Evolutionary conservation across 2,888 invertebrate genomes (phyloP).

Genomic region (Aporophyla lueneburgensis): DNA sequence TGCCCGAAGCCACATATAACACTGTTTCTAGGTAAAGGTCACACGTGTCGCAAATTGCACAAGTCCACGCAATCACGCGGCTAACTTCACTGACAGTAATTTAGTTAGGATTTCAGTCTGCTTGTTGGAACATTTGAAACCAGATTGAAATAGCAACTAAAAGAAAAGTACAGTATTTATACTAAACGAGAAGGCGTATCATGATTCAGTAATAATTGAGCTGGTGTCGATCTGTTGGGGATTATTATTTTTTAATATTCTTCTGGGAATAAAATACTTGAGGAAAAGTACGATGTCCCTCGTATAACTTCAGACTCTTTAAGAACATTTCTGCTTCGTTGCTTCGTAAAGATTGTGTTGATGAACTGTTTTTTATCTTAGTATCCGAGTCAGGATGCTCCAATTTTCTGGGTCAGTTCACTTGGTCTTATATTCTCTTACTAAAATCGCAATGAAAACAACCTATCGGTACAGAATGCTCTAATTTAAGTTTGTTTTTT

Average conservation of each 20-base stretch:
- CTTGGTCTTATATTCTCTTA: background rate
- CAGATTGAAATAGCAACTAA: background rate
- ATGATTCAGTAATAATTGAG: constrained; percentile 12
- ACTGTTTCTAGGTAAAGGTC: background rate
- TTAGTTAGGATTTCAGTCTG: background rate
- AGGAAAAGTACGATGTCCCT: constrained; percentile 8
- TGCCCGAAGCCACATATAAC: background rate
- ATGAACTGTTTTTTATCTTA: background rate
- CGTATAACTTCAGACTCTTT: constrained; percentile 4
- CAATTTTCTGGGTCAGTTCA: background rate
- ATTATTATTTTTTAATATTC: too few species aligned
- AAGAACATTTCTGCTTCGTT: background rate
- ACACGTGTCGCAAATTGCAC: constrained; percentile 2
- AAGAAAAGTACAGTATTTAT: too few species aligned
- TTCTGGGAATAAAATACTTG: constrained; percentile 4
- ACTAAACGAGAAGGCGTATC: background rate
- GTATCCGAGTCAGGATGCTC: background rate
- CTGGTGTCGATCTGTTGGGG: constrained; percentile 1
- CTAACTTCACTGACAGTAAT: background rate
- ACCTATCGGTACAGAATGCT: background rate
- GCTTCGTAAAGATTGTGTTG: background rate
- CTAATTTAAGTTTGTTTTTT: background rate
- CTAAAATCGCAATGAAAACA: background rate
- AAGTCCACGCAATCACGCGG: background rate
- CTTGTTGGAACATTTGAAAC: constrained; percentile 4